Evolutionary conservation across 2,797 vertebrate species (phyloP), one percentile per base, ranked within the genome.

Genomic region (Ambastaia sidthimunki): DNA sequence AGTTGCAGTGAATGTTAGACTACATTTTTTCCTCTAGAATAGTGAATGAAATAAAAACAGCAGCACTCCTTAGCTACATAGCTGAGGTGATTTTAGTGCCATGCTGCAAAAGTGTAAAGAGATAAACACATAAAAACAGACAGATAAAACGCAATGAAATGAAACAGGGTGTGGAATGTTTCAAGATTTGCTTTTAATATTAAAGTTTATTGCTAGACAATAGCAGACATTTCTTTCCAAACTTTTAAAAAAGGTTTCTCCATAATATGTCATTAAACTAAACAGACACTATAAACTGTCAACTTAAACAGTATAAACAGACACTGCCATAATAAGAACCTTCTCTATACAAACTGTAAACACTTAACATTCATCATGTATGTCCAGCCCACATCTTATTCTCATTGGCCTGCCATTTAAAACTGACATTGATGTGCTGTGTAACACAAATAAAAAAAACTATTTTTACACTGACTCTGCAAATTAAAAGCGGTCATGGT

Each of bases 81-180:
- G 66, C 54, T 73, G 80, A 67, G 41, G 80, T 83, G 60, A 81
- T 72, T 54, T 78, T 74, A 80, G 37, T 71, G 70, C 74, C 69
- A 54, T 23, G 37, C 50, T 74, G 41, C 10, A 54, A 67, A 69
- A 73, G 31, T 69, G 62, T 25, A 28, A 66, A 65, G 15, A 5
- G 1, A 41, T 7, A 0, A 2, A 57, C 15, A 62, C 41, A 71
- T 18, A 28, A 31, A 70, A 67, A 76, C 34, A 68, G 4, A 15
- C n/a, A 37, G 34, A 44, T 44, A 7, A 15, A 68, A 16, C 10
- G 52, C 16, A 31, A 41, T 6, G 21, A 34, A 74, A 52, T 21
- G 13, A 12, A 37, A 65, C 13, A 21, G 15, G 25, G 63, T 1
- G 12, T 6, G 19, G 12, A 57, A 52, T n/a, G 37, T 54, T 44